phyloP scores from a whole-genome alignment of 2,797 vertebrate species.

The Rhincodon typus region DNA sequence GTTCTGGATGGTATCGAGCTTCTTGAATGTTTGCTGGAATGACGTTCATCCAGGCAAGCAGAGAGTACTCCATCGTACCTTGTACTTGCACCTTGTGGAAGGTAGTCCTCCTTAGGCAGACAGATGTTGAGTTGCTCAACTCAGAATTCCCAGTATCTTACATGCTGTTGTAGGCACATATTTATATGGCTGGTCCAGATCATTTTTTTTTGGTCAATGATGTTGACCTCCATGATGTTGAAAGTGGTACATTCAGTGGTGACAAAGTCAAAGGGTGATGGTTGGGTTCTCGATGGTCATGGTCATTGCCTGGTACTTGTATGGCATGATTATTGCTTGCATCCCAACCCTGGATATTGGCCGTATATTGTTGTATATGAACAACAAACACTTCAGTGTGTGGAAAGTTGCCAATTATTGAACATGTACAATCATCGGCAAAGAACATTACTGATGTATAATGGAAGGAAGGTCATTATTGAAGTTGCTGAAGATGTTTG shows the following conservation, averaged over 20 bases:
- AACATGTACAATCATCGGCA: neutral
- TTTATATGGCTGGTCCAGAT: neutral
- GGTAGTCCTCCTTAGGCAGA: neutral
- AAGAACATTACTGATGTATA: neutral
- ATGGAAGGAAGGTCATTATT: neutral
- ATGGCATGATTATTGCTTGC: neutral
- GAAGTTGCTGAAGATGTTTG: neutral
- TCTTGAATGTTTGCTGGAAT: neutral
- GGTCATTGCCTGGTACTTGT: neutral
- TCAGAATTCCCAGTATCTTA: neutral
- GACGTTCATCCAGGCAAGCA: neutral
- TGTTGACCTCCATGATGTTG: neutral
- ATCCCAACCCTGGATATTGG: neutral
- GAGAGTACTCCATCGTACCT: neutral
- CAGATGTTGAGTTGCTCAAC: neutral
- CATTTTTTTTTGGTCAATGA: neutral
- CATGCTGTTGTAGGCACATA: neutral
- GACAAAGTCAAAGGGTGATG: neutral
- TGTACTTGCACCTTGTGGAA: neutral
- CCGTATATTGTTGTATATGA: neutral
- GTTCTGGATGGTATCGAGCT: neutral
- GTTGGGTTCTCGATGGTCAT: neutral
- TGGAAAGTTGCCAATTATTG: neutral
- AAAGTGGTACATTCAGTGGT: neutral
- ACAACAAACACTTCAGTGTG: neutral